These are phyloP conservation scores for Heliopora coerulea DNA, from an alignment of 92 coral and sea anemone genomes.

Conservation along the genomic window DNA sequence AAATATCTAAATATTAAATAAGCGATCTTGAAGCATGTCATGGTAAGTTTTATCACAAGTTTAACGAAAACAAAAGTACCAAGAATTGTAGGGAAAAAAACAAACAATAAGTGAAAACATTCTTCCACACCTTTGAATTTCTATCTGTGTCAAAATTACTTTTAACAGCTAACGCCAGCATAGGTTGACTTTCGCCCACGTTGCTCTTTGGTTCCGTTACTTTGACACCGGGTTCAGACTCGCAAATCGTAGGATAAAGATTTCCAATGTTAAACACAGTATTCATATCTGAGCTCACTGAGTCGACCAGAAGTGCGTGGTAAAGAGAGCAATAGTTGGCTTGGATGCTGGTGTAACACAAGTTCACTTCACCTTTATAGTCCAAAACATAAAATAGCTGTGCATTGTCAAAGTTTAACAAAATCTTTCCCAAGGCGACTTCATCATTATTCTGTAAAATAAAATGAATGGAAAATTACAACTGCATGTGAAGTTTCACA, in stretches of 20 bases:
- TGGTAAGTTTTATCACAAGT: no score
- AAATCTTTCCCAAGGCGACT: slow-evolving; percentile 49
- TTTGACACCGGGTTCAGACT: slow-evolving; percentile 73
- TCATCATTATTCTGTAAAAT: slow-evolving; percentile 12
- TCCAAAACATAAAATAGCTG: slow-evolving; percentile 81
- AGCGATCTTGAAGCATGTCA: no score
- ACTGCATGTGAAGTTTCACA: no score
- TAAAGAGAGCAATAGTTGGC: slow-evolving; percentile 60
- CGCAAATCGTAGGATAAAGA: slow-evolving; percentile 83
- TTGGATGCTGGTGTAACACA: slow-evolving; percentile 77
- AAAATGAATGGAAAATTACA: no score
- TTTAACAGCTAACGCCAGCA: slow-evolving; percentile 84
- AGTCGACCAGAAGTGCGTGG: slow-evolving; percentile 77
- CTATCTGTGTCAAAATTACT: slow-evolving; percentile 67
- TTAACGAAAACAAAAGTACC: not conserved
- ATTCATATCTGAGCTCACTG: slow-evolving; percentile 62
- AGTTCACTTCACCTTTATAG: slow-evolving; percentile 83
- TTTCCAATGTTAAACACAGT: slow-evolving; percentile 89
- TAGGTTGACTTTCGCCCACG: slow-evolving; percentile 64
- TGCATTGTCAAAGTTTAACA: slow-evolving; percentile 74
- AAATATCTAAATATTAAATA: no score
- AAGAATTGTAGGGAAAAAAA: not conserved
- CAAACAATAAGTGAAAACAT: no score
- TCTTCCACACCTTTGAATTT: slow-evolving; percentile 67
- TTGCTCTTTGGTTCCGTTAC: slow-evolving; percentile 36